Evolutionary conservation across 2,797 vertebrate genomes (phyloP).

Genomic region (Sciaenops ocellatus): DNA sequence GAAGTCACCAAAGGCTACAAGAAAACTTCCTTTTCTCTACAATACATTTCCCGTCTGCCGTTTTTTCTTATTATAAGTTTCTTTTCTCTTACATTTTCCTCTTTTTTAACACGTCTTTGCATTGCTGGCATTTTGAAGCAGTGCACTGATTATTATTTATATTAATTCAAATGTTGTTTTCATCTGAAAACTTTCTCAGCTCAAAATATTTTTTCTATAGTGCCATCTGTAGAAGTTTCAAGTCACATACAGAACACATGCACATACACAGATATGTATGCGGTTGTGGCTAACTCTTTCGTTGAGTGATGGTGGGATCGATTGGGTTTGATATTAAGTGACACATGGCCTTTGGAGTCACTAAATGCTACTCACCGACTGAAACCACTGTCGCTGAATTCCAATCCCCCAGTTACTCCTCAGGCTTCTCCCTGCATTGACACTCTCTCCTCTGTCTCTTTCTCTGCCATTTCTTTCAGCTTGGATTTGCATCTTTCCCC

Average conservation of each 20-base stretch:
- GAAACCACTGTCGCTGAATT: conserved; percentile 66
- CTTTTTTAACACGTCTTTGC: not conserved
- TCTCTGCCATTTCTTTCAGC: conserved; percentile 51
- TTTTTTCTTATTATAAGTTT: conserved; percentile 29
- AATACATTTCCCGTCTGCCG: conserved; percentile 39
- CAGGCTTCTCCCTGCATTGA: conserved; percentile 49
- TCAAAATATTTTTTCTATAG: not conserved
- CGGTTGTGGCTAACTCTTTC: conserved; percentile 42
- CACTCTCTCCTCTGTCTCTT: conserved; percentile 46
- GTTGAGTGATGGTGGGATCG: conserved; percentile 71
- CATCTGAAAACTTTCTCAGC: conserved; percentile 2
- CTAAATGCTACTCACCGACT: conserved; percentile 77
- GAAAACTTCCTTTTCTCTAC: conserved; percentile 59
- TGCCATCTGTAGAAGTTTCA: conserved; percentile 8
- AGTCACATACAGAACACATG: conserved; percentile 7
- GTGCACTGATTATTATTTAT: not conserved
- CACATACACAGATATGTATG: conserved; percentile 20
- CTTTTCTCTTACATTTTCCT: not conserved
- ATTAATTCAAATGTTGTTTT: conserved; percentile 2
- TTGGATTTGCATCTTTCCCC: conserved; percentile 58
- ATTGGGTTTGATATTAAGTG: conserved; percentile 83
- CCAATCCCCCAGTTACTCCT: conserved; percentile 66
- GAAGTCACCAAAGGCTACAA: conserved; percentile 63
- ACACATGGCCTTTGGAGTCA: conserved; percentile 83
- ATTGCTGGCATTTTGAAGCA: conserved; percentile 1